Evolutionary conservation across 1,140 invertebrate species (phyloP), one percentile per base, ranked within the genome.

Genomic region (Xylocopa sonorina): DNA sequence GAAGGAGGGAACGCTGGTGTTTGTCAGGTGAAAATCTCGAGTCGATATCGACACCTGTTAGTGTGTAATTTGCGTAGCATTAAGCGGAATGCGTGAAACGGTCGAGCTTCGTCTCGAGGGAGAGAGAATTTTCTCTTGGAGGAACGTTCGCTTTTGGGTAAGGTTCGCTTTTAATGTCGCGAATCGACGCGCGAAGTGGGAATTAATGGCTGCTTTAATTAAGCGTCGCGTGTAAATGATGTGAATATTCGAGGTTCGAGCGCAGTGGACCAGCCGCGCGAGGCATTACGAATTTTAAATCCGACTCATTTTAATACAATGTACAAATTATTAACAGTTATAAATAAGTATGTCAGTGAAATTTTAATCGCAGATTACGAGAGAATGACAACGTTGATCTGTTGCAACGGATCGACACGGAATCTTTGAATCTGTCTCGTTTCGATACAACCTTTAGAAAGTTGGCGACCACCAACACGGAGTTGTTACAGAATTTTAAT

Each of bases 11-110:
- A 38, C 29, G 2, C 16, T 41, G 24, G 29, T 48, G 64, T 69
- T 55, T 12, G 48, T 27, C 53, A 77, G 46, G 68, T 83, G 81
- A 62, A 55, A 84, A 83, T 79, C 81, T 60, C 29, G 34, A 34
- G 43, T 63, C 51, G 66, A 77, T 68, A 46, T 18, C 46, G 46
- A 69, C 53, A 58, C 46, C 53, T 77, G 64, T 77, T 77, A 21
- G 43, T 34, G 14, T 27, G 2, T 38, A 12, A 12, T 21, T 41
- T n/a, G 21, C 58, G 16, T 32, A n/a, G n/a, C n/a, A n/a, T n/a
- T n/a, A n/a, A n/a, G n/a, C n/a, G 27, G 34, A 21, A 57, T 9
- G 55, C 7, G 24, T 32, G 21, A 7, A 7, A 14, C 21, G 27
- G 6, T 58, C 21, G 27, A 21, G 58, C n/a, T 18, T n/a, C 3